These are phyloP conservation scores for Sialis fuliginosa DNA, from an alignment of 2,888 invertebrate species.

Conservation along the genomic window DNA sequence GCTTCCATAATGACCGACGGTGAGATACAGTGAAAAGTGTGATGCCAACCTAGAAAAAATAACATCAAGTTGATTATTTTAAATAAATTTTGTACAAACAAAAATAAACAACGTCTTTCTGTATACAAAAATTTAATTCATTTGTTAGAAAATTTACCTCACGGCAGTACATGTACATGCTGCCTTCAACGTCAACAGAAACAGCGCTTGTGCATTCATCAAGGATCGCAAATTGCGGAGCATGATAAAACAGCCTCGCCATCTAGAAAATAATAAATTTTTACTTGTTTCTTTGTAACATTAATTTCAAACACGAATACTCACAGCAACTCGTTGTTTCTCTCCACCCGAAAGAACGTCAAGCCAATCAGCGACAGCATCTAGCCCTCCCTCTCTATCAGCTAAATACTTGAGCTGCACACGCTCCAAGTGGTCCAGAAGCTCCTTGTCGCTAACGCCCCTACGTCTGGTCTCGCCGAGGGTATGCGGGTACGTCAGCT, in stretches of 20 bases:
- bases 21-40: constrained; percentile 96
- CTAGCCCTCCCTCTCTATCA: constrained; percentile 73
- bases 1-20: constrained; percentile 90
- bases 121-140: too few species aligned
- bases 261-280: constrained; percentile 35
- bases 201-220: constrained; percentile 99
- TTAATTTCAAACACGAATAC: constrained; percentile 11
- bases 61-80: neutral
- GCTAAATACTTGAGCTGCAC: constrained; percentile 76
- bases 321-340: constrained; percentile 88
- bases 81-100: neutral
- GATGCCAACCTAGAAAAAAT: constrained; percentile 43
- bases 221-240: constrained; percentile 94
- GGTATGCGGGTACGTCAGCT: constrained; percentile 87
- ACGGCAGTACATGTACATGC: constrained; percentile 89
- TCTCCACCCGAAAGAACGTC: constrained; percentile 96
- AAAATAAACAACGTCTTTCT: neutral
- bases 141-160: too few species aligned
- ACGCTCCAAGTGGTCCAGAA: constrained; percentile 55
- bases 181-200: constrained; percentile 94
- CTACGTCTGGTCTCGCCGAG: constrained; percentile 64
- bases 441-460: constrained; percentile 61
- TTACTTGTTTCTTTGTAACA: too few species aligned
- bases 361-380: constrained; percentile 95
- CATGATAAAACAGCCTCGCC: constrained; percentile 93